Evolutionary conservation across 2,113 vertebrate genomes (phyloP).

Genomic region (Tor tambroides): DNA sequence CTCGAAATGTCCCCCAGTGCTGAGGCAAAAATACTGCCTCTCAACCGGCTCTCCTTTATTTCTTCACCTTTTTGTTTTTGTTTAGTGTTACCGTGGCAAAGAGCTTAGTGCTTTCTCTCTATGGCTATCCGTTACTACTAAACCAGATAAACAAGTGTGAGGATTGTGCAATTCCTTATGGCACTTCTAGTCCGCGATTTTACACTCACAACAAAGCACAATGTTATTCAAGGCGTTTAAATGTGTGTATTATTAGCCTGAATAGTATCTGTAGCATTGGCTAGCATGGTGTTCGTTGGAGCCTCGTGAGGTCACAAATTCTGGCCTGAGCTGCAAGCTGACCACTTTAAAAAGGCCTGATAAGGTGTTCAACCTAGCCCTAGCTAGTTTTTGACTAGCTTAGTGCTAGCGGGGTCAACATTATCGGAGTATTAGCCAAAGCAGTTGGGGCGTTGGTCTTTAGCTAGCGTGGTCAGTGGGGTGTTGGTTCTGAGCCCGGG

Average conservation of each 20-base stretch:
- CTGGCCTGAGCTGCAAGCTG: neutral
- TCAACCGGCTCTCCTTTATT: constrained; percentile 23
- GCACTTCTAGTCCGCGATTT: neutral
- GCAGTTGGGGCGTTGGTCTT: constrained; percentile 25
- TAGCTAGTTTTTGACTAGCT: constrained; percentile 21
- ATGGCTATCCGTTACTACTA: constrained; percentile 28
- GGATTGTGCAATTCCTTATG: constrained; percentile 34
- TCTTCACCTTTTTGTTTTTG: constrained; percentile 44
- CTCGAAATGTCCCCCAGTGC: constrained; percentile 44
- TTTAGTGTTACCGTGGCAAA: constrained; percentile 39
- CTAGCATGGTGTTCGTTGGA: neutral
- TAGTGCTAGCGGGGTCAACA: neutral
- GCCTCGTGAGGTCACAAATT: neutral
- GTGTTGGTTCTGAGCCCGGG: constrained; percentile 37
- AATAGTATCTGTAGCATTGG: neutral
- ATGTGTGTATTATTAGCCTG: neutral
- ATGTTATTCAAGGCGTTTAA: neutral
- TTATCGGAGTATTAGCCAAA: constrained; percentile 25
- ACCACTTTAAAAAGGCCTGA: neutral
- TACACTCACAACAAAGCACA: neutral
- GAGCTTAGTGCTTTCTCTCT: constrained; percentile 13
- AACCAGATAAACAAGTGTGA: constrained; percentile 41
- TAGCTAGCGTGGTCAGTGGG: constrained; percentile 37
- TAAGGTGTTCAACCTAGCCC: constrained; percentile 26
- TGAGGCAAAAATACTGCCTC: constrained; percentile 35